These are phyloP conservation scores for Acleris holmiana DNA, from an alignment of 2,888 invertebrate species.

Conservation along the genomic window DNA sequence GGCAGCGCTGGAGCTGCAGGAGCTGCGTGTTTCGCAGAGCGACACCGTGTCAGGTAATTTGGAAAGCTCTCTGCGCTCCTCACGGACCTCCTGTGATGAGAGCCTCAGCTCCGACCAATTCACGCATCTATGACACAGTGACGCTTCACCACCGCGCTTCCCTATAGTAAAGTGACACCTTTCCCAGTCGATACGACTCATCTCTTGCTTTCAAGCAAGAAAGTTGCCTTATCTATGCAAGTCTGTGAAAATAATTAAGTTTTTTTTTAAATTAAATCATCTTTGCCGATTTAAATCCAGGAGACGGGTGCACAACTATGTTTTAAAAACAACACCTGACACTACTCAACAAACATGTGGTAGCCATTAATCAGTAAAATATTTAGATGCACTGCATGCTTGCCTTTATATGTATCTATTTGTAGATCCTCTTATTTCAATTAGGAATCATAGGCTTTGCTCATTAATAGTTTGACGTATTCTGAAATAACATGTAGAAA, in stretches of 20 bases:
- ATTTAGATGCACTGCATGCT: constrained; percentile 20
- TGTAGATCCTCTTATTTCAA: constrained; percentile 8
- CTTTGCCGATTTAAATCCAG: neutral
- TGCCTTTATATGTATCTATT: constrained; percentile 11
- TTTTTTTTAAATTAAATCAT: neutral
- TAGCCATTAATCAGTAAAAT: neutral
- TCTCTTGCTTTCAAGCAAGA: neutral
- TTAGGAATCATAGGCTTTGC: neutral
- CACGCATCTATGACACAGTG: constrained; percentile 63
- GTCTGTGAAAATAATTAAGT: neutral
- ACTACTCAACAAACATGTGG: neutral
- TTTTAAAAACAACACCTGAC: neutral
- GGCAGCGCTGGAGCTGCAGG: constrained; percentile 82
- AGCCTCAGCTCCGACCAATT: constrained; percentile 72
- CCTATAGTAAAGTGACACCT: neutral
- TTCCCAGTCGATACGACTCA: neutral
- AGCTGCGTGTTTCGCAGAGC: constrained; percentile 79
- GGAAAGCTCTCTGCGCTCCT: constrained; percentile 76
- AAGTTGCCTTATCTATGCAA: neutral
- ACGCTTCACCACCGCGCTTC: constrained; percentile 28
- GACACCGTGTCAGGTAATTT: constrained; percentile 86
- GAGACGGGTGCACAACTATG: constrained; percentile 2
- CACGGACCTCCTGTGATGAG: constrained; percentile 75
- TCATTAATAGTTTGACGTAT: neutral
- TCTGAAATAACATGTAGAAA: no score